Evolutionary conservation across 2,888 invertebrate genomes (phyloP), one percentile per base, ranked within the genome.

Genomic region (Aphrophora alni): DNA sequence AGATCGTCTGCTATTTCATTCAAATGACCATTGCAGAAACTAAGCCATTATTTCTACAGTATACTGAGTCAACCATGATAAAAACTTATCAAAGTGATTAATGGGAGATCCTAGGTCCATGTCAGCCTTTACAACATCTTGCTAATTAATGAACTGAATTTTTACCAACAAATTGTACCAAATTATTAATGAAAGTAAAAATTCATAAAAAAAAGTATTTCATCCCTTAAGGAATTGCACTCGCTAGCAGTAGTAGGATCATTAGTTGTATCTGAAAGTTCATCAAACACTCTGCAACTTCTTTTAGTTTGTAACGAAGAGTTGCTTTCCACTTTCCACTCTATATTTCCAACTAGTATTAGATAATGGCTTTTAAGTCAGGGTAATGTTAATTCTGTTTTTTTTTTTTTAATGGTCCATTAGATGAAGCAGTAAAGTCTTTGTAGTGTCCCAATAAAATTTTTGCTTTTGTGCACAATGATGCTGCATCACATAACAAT

Each of bases 41-140:
- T 72, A 72, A 26, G 72, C 25, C 72, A 26, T 72, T 72, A 72
- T 72, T 72, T 72, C 72, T 72, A n/a, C n/a, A n/a, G n/a, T n/a
- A 26, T 72, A 72, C 72, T 27, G 5, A 27, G 26, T n/a, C 72
- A 72, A 72, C 72, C 72, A 72, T 12, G 72, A 72, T 27, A 72
- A 0, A 72, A 72, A 72, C 27, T 72, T 72, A 27, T 26, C 72
- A 72, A 72, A 72, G 72, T 72, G 72, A 72, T 72, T 72, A 8
- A 72, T 26, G 27, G 27, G n/a, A 4, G 72, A 72, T 21, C 72
- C n/a, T 25, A 21, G 27, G 27, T 27, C 72, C 27, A 72, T 72
- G 26, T 72, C 72, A 72, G 25, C 72, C 72, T 72, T 72, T 72
- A 3, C 26, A 24, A 27, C 72, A 72, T 26, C 0, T 72, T 72